Percentiles rank a stretch among this genome's conserved stretches.
Conservation (phyloP, 1,140 invertebrate genomes). For the Bombus balteatus region DNA sequence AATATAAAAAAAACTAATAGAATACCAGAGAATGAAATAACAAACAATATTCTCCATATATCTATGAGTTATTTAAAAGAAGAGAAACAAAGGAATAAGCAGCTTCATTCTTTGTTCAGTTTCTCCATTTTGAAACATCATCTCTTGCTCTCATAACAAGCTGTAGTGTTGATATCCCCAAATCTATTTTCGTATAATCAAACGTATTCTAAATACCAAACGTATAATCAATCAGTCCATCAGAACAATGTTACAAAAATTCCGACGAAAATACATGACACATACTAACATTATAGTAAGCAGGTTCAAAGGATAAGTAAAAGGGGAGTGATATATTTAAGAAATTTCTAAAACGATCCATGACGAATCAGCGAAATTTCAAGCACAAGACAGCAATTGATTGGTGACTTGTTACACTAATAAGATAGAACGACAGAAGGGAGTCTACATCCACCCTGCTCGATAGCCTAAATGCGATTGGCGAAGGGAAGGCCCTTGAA, state of each 20-base stretch:
- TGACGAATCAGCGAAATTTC: constrained; percentile 42
- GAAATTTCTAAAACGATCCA: constrained; percentile 15
- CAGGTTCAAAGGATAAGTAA: neutral
- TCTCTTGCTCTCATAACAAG: no score
- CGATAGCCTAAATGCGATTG: constrained; percentile 28
- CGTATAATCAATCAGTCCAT: neutral
- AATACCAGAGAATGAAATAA: no score
- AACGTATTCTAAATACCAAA: neutral
- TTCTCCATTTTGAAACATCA: no score
- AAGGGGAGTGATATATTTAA: neutral
- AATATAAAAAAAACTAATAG: no score
- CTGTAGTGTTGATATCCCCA: neutral
- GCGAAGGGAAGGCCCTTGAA: constrained; percentile 23
- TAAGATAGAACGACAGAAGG: constrained; percentile 35
- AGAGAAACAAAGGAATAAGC: no score
- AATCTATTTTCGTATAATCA: neutral
- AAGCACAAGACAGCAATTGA: constrained; percentile 14
- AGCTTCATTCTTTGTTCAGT: no score
- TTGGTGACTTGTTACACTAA: constrained; percentile 53
- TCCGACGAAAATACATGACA: neutral
- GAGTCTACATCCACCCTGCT: neutral
- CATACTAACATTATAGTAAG: neutral
- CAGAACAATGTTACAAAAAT: neutral
- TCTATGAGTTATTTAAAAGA: no score
- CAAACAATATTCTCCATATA: no score